These are phyloP conservation scores for Campoletis sonorensis DNA, from an alignment of 1,140 invertebrate species.

Conservation along the genomic window DNA sequence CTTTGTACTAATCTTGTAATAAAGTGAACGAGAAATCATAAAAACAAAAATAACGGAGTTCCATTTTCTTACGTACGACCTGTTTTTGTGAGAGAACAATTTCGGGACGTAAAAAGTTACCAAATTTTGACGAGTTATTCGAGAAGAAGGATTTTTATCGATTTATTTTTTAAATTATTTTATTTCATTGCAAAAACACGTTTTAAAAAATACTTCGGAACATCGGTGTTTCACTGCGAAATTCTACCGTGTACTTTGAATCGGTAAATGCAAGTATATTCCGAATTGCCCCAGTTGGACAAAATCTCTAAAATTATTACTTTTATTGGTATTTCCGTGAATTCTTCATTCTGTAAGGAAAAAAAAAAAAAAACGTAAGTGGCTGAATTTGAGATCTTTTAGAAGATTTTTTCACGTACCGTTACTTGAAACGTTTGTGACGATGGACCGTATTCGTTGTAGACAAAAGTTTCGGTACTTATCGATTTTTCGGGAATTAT, in stretches of 20 bases:
- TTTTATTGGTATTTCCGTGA: slow-evolving; percentile 12
- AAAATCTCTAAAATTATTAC: slow-evolving; percentile 24
- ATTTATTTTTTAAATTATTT: too few species aligned
- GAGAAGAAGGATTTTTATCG: too few species aligned
- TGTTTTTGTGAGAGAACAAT: not conserved
- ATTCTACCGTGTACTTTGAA: slow-evolving; percentile 94
- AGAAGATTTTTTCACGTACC: slow-evolving; percentile 48
- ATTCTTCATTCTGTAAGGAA: slow-evolving; percentile 2
- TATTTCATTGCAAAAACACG: too few species aligned
- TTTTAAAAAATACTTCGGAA: not conserved
- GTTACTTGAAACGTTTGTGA: slow-evolving; percentile 63
- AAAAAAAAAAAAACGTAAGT: not conserved
- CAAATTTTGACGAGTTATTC: too few species aligned
- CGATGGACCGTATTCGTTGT: slow-evolving; percentile 58
- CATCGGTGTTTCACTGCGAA: not conserved
- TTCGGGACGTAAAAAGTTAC: too few species aligned
- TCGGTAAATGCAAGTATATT: slow-evolving; percentile 96
- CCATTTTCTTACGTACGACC: slow-evolving; percentile 21
- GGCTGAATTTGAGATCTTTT: too few species aligned
- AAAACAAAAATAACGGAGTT: too few species aligned
- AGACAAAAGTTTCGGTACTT: slow-evolving; percentile 57
- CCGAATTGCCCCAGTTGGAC: slow-evolving; percentile 93
- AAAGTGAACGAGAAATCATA: slow-evolving; percentile 48
- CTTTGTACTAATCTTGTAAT: slow-evolving; percentile 47
- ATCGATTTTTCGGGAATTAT: slow-evolving; percentile 50